phyloP scores from a whole-genome alignment of 2,797 vertebrate species.

The Podargus strigoides region DNA sequence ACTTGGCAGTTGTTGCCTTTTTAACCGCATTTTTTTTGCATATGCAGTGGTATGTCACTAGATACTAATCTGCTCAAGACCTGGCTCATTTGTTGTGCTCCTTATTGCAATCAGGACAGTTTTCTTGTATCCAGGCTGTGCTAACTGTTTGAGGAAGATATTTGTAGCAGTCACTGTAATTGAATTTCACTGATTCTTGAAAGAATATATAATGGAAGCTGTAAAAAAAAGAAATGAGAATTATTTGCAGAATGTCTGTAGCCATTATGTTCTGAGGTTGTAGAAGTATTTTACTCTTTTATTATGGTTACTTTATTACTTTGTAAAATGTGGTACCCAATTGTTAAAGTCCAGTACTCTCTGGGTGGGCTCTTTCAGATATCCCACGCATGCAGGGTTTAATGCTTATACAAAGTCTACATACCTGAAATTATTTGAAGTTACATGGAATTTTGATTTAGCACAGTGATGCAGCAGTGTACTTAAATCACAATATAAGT shows the following conservation, averaged over 20 bases:
- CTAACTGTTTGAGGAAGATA: background rate
- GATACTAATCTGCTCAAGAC: background rate
- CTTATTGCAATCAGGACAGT: background rate
- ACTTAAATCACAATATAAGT: background rate
- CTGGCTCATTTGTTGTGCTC: background rate
- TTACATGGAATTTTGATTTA: background rate
- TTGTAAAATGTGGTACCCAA: background rate
- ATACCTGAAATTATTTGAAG: background rate
- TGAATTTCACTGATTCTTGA: background rate
- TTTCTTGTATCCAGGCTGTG: background rate
- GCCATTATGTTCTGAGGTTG: background rate
- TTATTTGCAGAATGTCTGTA: background rate
- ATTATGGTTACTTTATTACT: background rate
- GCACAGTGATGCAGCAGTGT: background rate
- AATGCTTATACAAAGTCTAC: background rate
- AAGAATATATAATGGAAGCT: slow-evolving; percentile 25
- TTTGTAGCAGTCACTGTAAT: background rate
- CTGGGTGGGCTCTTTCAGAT: background rate
- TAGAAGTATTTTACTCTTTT: background rate
- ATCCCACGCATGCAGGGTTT: background rate
- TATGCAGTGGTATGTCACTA: background rate
- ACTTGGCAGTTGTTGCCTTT: background rate
- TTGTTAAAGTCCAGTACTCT: background rate
- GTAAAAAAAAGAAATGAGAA: background rate
- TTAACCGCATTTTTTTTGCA: background rate